Percentiles rank a stretch among this genome's conserved stretches.
Conservation (phyloP, 2,797 vertebrate genomes). For the Rhinella marina region DNA sequence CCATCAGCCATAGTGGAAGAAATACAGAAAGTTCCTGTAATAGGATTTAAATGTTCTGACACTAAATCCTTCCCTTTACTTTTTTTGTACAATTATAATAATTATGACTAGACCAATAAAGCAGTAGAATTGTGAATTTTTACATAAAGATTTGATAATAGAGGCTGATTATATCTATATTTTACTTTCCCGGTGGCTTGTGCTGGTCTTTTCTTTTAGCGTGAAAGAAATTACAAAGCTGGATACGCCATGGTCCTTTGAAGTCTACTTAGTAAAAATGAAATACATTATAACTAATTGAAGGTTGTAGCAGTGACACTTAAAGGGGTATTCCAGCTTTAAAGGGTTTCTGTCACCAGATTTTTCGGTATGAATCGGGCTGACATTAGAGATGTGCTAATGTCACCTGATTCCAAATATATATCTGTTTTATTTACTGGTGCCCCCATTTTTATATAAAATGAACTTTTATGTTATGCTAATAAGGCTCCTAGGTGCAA, state of each 20-base stretch:
- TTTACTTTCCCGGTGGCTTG: background rate
- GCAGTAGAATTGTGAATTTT: background rate
- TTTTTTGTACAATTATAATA: conserved; percentile 4
- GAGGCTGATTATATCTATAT: background rate
- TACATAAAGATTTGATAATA: conserved; percentile 1
- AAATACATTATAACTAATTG: background rate
- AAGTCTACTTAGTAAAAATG: background rate
- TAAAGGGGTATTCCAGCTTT: no score
- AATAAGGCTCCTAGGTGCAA: no score
- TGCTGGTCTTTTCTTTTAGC: background rate
- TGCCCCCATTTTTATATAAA: no score
- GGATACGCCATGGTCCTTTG: background rate
- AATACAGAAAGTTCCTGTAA: conserved; percentile 20
- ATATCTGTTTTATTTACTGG: no score
- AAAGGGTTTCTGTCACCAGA: no score
- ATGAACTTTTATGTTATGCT: no score
- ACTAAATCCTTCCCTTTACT: background rate
- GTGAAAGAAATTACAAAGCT: background rate
- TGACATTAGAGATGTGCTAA: no score
- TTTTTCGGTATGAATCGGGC: no score
- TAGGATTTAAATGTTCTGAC: background rate
- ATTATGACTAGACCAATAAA: conserved; percentile 13
- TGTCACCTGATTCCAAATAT: no score
- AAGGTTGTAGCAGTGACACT: background rate
- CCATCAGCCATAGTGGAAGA: background rate